phyloP scores from a whole-genome alignment of 1,140 invertebrate genomes.

The Temnothorax nylanderi region DNA sequence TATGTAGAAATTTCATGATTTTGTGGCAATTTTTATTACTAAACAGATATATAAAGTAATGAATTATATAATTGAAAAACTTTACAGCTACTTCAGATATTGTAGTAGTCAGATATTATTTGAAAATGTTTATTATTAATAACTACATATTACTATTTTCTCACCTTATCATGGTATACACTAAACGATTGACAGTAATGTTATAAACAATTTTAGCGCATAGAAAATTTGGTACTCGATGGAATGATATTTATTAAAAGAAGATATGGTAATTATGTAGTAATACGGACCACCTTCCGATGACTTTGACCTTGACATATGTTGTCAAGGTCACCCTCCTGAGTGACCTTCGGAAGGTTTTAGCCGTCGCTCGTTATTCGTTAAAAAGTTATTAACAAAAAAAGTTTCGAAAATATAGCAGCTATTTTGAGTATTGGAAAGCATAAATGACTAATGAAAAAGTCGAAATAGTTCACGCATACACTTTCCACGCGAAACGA shows the following conservation, averaged over 20 bases:
- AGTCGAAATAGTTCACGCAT: no score
- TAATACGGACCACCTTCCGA: no score
- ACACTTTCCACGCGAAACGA: no score
- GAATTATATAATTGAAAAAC: background rate
- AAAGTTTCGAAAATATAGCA: no score
- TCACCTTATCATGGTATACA: conserved; percentile 22
- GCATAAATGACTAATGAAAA: no score
- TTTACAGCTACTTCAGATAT: background rate
- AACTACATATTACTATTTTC: background rate
- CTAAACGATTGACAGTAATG: background rate
- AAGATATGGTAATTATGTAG: no score
- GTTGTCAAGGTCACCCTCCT: no score
- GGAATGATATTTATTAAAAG: background rate
- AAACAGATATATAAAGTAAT: background rate
- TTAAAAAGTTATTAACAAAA: no score
- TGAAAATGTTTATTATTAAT: background rate
- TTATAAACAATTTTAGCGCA: background rate
- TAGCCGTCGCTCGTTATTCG: no score
- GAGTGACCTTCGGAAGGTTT: no score
- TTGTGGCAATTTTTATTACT: background rate
- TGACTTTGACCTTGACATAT: no score
- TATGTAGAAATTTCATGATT: background rate
- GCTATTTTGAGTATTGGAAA: no score
- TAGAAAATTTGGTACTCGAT: background rate
- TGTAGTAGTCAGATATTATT: background rate